phyloP scores from a whole-genome alignment of 2,888 invertebrate genomes.

The Teleiodes luculella region DNA sequence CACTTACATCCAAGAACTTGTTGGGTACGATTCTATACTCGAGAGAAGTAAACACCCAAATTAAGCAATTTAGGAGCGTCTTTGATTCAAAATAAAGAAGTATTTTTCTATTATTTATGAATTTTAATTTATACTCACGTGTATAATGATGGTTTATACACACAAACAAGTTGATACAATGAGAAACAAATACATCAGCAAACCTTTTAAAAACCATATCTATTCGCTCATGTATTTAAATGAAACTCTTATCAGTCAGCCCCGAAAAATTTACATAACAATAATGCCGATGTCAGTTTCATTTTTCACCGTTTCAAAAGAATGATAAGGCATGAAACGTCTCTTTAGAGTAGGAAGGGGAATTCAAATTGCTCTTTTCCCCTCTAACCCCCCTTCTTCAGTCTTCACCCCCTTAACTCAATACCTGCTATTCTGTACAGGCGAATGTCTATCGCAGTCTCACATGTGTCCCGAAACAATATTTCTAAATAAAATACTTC shows the following conservation, averaged over 20 bases:
- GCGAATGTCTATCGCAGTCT: slow-evolving; percentile 45
- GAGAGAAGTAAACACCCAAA: no score
- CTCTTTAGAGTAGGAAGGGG: slow-evolving; percentile 28
- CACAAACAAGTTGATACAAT: no score
- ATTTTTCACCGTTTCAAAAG: slow-evolving; percentile 23
- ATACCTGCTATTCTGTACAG: slow-evolving; percentile 45
- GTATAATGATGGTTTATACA: no score
- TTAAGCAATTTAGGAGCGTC: no score
- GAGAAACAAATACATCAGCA: no score
- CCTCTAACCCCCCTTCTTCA: not conserved
- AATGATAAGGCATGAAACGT: slow-evolving; percentile 12
- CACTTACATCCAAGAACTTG: no score
- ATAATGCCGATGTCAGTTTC: slow-evolving; percentile 19
- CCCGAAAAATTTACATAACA: slow-evolving; percentile 23
- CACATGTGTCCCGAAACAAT: slow-evolving; percentile 62
- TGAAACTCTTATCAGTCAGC: slow-evolving; percentile 15
- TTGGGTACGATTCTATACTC: no score
- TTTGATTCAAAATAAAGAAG: no score
- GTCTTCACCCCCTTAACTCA: slow-evolving; percentile 35
- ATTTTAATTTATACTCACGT: no score
- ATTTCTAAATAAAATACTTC: slow-evolving; percentile 70
- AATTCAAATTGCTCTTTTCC: slow-evolving; percentile 47
- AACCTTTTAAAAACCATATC: not conserved
- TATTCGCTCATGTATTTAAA: slow-evolving; percentile 19
- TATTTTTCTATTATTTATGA: no score